These are phyloP conservation scores for Pipistrellus pygmaeus DNA, from an alignment of 2,797 vertebrate species.

Conservation along the genomic window DNA sequence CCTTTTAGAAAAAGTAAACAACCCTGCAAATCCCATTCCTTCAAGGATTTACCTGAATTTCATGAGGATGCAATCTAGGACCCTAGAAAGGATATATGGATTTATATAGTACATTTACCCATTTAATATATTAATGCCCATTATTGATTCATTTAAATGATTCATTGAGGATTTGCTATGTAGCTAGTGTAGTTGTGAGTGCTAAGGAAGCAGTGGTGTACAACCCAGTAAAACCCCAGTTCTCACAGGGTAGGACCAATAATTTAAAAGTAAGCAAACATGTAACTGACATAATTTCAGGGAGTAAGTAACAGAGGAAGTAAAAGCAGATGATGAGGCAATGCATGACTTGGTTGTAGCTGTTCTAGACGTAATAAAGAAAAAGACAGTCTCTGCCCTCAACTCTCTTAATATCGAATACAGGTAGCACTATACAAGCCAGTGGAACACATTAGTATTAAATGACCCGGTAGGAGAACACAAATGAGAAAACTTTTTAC, in stretches of 20 bases:
- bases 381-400: neutral
- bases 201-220: neutral
- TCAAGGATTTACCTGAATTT: neutral
- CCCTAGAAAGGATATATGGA: neutral
- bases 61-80: neutral
- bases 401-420: neutral
- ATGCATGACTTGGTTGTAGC: neutral
- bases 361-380: neutral
- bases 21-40: neutral
- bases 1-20: neutral
- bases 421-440: neutral
- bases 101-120: neutral
- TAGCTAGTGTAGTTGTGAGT: neutral
- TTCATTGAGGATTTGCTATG: neutral
- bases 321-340: neutral
- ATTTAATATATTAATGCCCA: neutral
- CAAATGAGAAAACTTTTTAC: neutral
- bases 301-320: neutral
- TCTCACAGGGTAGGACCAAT: accelerated
- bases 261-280: neutral
- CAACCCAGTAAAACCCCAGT: neutral
- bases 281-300: neutral
- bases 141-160: neutral
- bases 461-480: neutral
- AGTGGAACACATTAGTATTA: neutral